phyloP scores from a whole-genome alignment of 1,140 invertebrate genomes.

The Trachymyrmex cornetzi region DNA sequence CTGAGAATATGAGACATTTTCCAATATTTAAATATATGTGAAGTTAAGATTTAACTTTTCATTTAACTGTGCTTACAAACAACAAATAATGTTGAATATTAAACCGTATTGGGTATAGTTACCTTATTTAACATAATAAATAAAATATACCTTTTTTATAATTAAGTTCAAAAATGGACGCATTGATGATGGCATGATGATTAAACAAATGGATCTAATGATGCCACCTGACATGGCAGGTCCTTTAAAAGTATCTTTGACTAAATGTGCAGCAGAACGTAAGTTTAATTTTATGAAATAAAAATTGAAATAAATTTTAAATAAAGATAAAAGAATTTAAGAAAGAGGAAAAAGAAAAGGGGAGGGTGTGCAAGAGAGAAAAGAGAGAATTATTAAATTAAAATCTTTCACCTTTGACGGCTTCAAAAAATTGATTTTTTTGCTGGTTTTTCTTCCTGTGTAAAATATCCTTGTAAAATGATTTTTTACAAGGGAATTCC shows the following conservation, averaged over 20 bases:
- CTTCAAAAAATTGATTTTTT: too few relatives aligned
- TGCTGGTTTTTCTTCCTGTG: too few relatives aligned
- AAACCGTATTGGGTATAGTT: too few relatives aligned
- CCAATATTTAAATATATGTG: too few relatives aligned
- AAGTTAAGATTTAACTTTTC: too few relatives aligned
- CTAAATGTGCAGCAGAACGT: slow-evolving; percentile 50
- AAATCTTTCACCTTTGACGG: too few relatives aligned
- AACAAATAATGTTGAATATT: too few relatives aligned
- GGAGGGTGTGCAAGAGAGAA: not conserved
- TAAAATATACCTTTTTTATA: not conserved
- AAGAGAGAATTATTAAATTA: not conserved
- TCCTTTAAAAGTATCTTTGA: slow-evolving; percentile 16
- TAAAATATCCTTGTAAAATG: too few relatives aligned
- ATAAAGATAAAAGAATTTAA: not conserved
- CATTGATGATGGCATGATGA: slow-evolving; percentile 43
- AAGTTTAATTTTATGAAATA: slow-evolving; percentile 33
- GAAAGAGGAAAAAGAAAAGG: not conserved
- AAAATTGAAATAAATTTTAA: not conserved
- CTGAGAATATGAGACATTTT: too few relatives aligned
- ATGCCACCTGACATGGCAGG: slow-evolving; percentile 36
- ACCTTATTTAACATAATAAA: too few relatives aligned
- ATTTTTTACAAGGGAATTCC: too few relatives aligned
- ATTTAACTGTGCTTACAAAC: too few relatives aligned
- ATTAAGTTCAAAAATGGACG: slow-evolving; percentile 64
- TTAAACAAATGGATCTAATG: slow-evolving; percentile 69